Conservation (phyloP, 2,113 vertebrate genomes). For the Cercocebus atys region DNA sequence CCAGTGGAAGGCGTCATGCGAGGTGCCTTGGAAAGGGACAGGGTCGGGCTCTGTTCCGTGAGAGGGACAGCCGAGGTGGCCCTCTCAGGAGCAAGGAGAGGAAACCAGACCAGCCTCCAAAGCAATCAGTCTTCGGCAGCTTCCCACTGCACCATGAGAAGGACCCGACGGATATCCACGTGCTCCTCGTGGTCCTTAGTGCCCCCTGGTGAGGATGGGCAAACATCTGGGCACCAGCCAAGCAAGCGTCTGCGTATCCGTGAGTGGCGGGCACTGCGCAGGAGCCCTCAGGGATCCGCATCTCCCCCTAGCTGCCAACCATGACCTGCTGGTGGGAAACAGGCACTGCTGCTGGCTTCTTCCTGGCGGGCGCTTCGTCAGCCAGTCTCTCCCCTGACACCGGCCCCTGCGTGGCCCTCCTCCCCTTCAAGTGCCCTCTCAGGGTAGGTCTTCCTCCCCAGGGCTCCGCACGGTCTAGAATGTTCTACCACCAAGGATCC, state of each 20-base stretch:
- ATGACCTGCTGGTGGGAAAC: constrained; percentile 35
- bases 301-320: background rate
- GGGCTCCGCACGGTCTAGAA: background rate
- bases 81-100: background rate
- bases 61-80: no score
- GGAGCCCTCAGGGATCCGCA: background rate
- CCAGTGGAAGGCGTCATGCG: background rate
- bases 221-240: background rate
- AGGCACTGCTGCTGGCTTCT: background rate
- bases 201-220: background rate
- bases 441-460: background rate
- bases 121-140: background rate
- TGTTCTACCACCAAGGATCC: background rate
- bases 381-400: background rate
- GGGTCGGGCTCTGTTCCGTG: background rate
- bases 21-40: background rate
- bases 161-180: no score
- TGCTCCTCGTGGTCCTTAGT: background rate
- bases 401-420: no score
- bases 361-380: background rate
- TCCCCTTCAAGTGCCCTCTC: background rate
- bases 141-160: background rate
- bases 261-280: background rate
- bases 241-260: no score
- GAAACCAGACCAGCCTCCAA: background rate